Base-by-base conservation (phyloP, 92 coral and sea anemone genomes). In the Zoanthus sociatus region DNA sequence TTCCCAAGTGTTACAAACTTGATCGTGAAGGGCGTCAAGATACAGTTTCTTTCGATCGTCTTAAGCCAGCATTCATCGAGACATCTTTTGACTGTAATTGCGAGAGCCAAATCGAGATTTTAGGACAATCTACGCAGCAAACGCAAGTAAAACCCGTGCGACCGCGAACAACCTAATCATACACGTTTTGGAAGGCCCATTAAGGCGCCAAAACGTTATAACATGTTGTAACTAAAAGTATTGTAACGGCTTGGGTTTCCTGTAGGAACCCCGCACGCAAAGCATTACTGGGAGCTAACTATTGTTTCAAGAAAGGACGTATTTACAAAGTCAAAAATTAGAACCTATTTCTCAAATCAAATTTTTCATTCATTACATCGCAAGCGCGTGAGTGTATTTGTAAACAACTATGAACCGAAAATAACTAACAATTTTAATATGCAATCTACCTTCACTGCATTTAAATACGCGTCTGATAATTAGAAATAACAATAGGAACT, bases 61-160 rank as follows among this genome's bases (percentile, higher is more conserved):
- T 69, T n/a, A 12, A 18, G 73, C 73, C 42, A 18, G 7, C 73
- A 68, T 68, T 26, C 33, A 68, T 68, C 73, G 69, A 61, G 69
- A 61, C 21, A 61, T 61, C 69, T 14, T 16, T 20, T 61, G 69
- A 61, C 69, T 10, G 16, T 61, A 20, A 20, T 16, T 61, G 11
- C 69, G 16, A 61, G 69, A 61, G 69, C 69, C 69, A 61, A 5
- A 12, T 10, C 11, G 69, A 61, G 16, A 61, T 61, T 13, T 61
- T 4, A 61, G 69, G 69, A 61, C 69, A 61, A 61, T 13, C 69
- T 61, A 13, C 16, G 9, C 31, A 66, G 71, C 31, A 66, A 66
- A 16, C 32, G n/a, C 71, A 16, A 26, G 71, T 16, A 66, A 66
- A 66, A 66, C 71, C 31, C 32, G 32, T 66, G 10, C 71, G 18